These are phyloP conservation scores for Myripristis jacobus DNA, from an alignment of 2,797 vertebrate species.

Conservation along the genomic window DNA sequence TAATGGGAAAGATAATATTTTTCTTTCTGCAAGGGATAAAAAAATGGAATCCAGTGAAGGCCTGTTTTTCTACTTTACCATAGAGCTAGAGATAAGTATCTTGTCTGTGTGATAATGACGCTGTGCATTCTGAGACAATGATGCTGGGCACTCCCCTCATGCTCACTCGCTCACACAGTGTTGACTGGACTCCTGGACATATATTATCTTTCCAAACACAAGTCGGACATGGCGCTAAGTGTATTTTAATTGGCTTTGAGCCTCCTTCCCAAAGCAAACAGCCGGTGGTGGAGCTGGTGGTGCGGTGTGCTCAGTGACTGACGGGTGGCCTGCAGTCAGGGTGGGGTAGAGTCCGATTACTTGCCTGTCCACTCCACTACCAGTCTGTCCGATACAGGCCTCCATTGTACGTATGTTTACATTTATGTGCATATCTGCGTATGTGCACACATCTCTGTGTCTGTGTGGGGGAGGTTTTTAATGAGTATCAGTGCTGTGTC, in stretches of 20 bases:
- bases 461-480: conserved; percentile 21
- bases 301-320: conserved; percentile 84
- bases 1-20: conserved; percentile 61
- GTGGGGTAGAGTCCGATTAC: conserved; percentile 76
- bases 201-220: conserved; percentile 88
- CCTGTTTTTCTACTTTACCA: conserved; percentile 48
- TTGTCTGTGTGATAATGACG: conserved; percentile 54
- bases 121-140: conserved; percentile 67
- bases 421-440: conserved; percentile 57
- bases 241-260: conserved; percentile 94
- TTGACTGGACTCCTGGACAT: conserved; percentile 77
- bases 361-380: conserved; percentile 78
- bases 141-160: conserved; percentile 56
- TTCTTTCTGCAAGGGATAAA: conserved; percentile 43
- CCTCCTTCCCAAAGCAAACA: conserved; percentile 91
- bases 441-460: conserved; percentile 24
- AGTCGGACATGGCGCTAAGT: conserved; percentile 83
- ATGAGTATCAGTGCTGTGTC: conserved; percentile 18
- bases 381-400: conserved; percentile 84
- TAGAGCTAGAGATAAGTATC: conserved; percentile 61
- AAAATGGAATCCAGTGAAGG: not conserved
- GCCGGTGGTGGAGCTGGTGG: conserved; percentile 84
- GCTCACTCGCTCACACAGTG: conserved; percentile 38
- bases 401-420: conserved; percentile 78
- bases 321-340: conserved; percentile 82